phyloP scores from a whole-genome alignment of 2,888 invertebrate genomes.

The Reticulitermes lucifugus region DNA sequence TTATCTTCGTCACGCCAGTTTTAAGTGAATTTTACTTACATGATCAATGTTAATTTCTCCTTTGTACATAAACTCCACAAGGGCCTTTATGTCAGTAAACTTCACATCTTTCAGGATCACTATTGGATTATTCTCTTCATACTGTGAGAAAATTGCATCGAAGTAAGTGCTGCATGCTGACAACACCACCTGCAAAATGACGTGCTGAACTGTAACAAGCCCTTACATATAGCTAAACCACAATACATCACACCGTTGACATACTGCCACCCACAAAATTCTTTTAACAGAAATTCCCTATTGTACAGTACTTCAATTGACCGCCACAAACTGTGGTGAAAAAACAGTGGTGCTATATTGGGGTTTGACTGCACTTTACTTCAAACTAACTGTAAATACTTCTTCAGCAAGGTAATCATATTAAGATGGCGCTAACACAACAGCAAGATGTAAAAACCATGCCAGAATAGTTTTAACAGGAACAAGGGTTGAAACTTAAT shows the following conservation, averaged over 20 bases:
- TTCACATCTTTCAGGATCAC: slow-evolving; percentile 91
- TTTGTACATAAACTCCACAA: slow-evolving; percentile 95
- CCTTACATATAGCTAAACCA: no score
- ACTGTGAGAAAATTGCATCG: slow-evolving; percentile 85
- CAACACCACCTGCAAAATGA: slow-evolving; percentile 76
- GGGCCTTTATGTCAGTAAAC: slow-evolving; percentile 88
- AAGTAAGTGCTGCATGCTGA: slow-evolving; percentile 95
- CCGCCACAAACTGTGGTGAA: no score
- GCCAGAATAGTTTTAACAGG: background rate
- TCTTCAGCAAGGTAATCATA: background rate
- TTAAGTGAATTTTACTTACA: slow-evolving; percentile 69
- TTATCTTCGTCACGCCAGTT: no score
- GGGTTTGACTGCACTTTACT: background rate
- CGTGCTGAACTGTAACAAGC: no score
- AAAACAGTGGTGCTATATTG: no score
- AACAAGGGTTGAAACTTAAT: background rate
- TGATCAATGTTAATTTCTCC: slow-evolving; percentile 96
- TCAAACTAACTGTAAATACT: background rate
- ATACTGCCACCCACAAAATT: no score
- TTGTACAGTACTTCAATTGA: no score
- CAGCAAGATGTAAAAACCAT: background rate
- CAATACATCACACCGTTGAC: no score
- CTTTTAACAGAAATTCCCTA: no score
- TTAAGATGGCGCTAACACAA: background rate
- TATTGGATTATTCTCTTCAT: slow-evolving; percentile 83